Base-by-base conservation (phyloP, 2,113 vertebrate species). In the Hemichromis elongatus region DNA sequence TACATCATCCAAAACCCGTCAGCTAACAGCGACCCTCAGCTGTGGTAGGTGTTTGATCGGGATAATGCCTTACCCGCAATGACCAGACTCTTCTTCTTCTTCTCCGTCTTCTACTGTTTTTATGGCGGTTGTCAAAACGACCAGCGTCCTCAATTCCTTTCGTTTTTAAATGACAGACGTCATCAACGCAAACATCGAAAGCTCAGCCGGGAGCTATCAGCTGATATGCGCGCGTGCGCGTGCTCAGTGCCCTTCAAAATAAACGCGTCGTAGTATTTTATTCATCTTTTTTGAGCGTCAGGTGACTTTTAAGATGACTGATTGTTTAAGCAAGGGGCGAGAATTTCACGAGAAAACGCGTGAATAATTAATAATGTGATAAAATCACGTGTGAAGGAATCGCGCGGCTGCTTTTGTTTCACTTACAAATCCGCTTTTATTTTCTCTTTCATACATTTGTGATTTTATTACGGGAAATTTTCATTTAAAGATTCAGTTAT, bases 61-160 rank as follows among this genome's bases (percentile, higher is more conserved):
- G 8, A 47, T 3, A 28, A n/a, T 11, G 1, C 26, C 30, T 63
- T 63, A 78, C 73, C 82, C 54, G 35, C 26, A 12, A 14, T 9
- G 40, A 12, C 13, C 33, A 37, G 11, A 66, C 2, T 37, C 33
- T 13, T 66, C 19, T 37, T 21, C 59, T 66, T 19, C 37, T 10
- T 3, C 33, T 35, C 33, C 11, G 2, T 33, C 33, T 66, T 21
- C 0, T 63, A 37, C 61, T 37, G 61, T 13, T 66, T 0, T 37
- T 21, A 66, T 37, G 0, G 2, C 10, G 0, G 2, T 66, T 66
- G 19, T 66, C 33, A 37, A 66, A 66, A 5, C 6, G 33, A 37
- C 21, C 30, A 42, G 10, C 7, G 26, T n/a, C 10, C 28, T 30
- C 2, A 7, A 6, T 10, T 4, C 9, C 6, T 21, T 56, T 50